Base-by-base conservation (phyloP, 2,888 invertebrate species). In the Troides helena region DNA sequence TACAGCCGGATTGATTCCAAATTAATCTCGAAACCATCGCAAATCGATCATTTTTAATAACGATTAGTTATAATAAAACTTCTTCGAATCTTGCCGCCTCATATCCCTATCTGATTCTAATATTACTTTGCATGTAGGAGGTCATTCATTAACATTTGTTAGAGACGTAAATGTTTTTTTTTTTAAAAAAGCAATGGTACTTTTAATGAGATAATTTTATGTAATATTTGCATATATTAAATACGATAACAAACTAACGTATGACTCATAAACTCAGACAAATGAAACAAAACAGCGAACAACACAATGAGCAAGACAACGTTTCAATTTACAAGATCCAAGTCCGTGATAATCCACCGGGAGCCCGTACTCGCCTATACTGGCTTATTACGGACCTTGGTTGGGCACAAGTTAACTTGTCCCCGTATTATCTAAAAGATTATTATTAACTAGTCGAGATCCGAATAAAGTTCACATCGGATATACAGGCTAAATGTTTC, bases 281-380 rank as follows among this genome's bases (percentile, higher is more conserved):
- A 73, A 65, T 68, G 62, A 68, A 74, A 75, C 76, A 78, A 72
- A 77, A 77, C 73, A 75, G 74, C 77, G 78, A 65, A 58, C 71
- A 62, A 70, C 69, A 77, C 82, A 85, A 85, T 85, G 82, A 85
- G 81, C 83, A 82, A 81, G 83, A 80, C 84, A 88, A 89, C 86
- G 86, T 89, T 90, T 91, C 90, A 90, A 89, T 91, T 89, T 86
- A 86, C 86, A 87, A 89, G 91, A 91, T 91, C 84, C 78, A 80
- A 80, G 82, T 81, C 78, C 75, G 73, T 82, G 91, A 91, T 91
- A 90, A 83, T 81, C 79, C 79, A 81, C 50, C 69, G 74, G 84
- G 83, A 86, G 86, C 84, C 84, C 83, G 85, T 84, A 85, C 74
- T 74, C 74, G 76, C 85, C 84, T 86, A 86, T 86, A 85, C 86